These are phyloP conservation scores for Nerophis ophidion DNA, from an alignment of 2,113 vertebrate species.

Conservation along the genomic window DNA sequence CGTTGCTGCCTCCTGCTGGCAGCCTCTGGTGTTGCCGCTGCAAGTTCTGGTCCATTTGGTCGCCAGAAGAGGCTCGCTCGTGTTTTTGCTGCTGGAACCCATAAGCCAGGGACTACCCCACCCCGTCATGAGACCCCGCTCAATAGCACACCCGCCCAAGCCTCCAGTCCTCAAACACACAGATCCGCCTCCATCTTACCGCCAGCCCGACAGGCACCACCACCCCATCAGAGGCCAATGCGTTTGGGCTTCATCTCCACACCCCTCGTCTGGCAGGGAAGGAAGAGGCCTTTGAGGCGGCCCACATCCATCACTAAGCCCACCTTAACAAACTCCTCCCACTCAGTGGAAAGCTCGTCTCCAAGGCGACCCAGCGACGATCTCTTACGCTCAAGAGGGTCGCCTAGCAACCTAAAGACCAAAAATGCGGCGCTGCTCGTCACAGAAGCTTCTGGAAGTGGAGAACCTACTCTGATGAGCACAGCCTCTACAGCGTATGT, in stretches of 20 bases:
- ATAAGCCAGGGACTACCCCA: neutral
- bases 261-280: conserved; percentile 75
- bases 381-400: neutral
- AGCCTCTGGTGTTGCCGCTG: neutral
- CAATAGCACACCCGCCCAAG: neutral
- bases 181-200: neutral
- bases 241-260: conserved; percentile 80
- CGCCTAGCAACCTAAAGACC: conserved; percentile 60
- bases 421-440: conserved; percentile 37
- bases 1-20: neutral
- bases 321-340: neutral
- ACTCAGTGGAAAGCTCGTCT: conserved; percentile 9
- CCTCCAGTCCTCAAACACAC: neutral
- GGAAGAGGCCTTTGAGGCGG: conserved; percentile 58
- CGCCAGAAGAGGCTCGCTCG: neutral
- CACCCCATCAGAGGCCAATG: neutral
- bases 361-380: conserved; percentile 14
- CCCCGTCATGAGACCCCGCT: neutral
- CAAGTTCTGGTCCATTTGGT: neutral
- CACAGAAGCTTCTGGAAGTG: conserved; percentile 2
- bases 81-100: neutral
- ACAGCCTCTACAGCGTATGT: neutral
- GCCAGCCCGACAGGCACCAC: neutral
- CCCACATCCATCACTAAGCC: conserved; percentile 63
- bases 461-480: conserved; percentile 23